These are phyloP conservation scores for Ecdyonurus torrentis DNA, from an alignment of 2,888 invertebrate species.

Conservation along the genomic window DNA sequence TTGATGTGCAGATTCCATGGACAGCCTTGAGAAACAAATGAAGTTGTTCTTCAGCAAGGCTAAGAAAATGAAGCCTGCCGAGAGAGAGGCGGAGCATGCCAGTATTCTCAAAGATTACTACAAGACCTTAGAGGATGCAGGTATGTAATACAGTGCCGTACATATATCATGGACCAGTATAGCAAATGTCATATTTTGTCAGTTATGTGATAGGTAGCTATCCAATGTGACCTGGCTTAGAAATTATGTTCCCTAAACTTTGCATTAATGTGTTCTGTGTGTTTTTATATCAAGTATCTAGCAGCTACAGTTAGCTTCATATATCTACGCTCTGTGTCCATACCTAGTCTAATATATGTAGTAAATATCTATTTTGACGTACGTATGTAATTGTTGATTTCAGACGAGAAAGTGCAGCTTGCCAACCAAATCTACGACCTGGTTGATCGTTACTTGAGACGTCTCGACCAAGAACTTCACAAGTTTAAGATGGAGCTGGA, in stretches of 20 bases:
- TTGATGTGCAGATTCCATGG: constrained; percentile 76
- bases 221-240: background rate
- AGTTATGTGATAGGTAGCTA: background rate
- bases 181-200: background rate
- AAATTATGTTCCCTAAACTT: no score
- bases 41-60: constrained; percentile 74
- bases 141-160: constrained; percentile 15
- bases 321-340: no score
- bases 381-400: constrained; percentile 11
- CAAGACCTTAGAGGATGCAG: constrained; percentile 78
- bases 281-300: no score
- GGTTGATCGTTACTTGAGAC: constrained; percentile 79
- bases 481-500: constrained; percentile 99
- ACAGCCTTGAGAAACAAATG: constrained; percentile 78
- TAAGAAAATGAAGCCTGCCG: constrained; percentile 52
- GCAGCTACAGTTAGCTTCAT: no score
- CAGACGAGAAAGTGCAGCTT: constrained; percentile 85
- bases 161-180: background rate
- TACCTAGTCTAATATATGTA: no score
- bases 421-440: constrained; percentile 90
- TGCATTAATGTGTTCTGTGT: no score
- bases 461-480: constrained; percentile 76
- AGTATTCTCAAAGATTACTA: constrained; percentile 75
- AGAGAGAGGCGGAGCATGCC: constrained; percentile 68
- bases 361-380: no score